phyloP scores from a whole-genome alignment of 2,888 invertebrate species.

The Synergus japonicus region DNA sequence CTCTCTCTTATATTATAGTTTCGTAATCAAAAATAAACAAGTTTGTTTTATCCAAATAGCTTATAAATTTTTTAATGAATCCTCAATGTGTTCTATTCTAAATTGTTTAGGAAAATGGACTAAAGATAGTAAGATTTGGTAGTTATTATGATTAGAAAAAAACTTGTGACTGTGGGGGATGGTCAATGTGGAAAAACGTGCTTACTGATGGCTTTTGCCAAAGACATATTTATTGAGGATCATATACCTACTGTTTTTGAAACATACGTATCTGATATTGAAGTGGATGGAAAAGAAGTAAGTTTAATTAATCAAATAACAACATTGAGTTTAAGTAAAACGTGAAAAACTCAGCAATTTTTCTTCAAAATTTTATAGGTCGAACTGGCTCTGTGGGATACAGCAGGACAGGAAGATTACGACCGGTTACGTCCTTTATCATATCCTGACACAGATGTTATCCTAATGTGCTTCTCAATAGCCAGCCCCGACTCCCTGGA shows the following conservation, averaged over 20 bases:
- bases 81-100: too few relatives aligned
- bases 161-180: slow-evolving; percentile 98
- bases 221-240: slow-evolving; percentile 99
- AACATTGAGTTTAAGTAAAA: too few relatives aligned
- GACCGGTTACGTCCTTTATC: slow-evolving; percentile 96
- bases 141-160: slow-evolving; percentile 82
- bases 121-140: too few relatives aligned
- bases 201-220: slow-evolving; percentile 98
- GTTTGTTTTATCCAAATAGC: too few relatives aligned
- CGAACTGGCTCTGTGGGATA: slow-evolving; percentile 97
- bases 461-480: slow-evolving; percentile 99
- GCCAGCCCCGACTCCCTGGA: slow-evolving; percentile 99
- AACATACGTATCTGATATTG: slow-evolving; percentile 99
- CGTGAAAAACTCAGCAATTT: too few relatives aligned
- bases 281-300: slow-evolving; percentile 95
- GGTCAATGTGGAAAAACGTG: slow-evolving; percentile 99
- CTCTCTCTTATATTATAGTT: too few relatives aligned
- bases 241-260: slow-evolving; percentile 99
- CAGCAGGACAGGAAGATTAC: slow-evolving; percentile 98
- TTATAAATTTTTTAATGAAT: too few relatives aligned
- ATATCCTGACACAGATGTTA: slow-evolving; percentile 99
- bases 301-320: slow-evolving; percentile 33
- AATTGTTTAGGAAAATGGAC: too few relatives aligned
- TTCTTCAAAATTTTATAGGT: slow-evolving; percentile 78
- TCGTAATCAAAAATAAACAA: too few relatives aligned